phyloP scores from a whole-genome alignment of 2,113 vertebrate genomes.

The Chloropsis hardwickii region DNA sequence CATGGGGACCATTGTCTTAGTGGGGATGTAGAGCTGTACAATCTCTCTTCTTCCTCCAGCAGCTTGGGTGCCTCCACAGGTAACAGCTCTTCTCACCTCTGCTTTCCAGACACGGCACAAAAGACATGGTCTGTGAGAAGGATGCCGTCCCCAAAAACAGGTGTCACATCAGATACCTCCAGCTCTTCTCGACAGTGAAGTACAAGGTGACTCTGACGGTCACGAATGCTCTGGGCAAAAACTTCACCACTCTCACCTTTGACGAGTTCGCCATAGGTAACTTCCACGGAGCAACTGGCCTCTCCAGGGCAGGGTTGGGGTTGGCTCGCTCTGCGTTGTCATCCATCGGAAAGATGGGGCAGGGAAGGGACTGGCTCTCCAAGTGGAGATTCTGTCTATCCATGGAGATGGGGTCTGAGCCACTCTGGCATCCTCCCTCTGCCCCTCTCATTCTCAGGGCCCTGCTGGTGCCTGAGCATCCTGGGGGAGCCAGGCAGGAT shows the following conservation, averaged over 20 bases:
- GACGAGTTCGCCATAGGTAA: constrained; percentile 93
- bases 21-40: not conserved
- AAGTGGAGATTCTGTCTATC: not conserved
- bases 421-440: not conserved
- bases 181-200: constrained; percentile 90
- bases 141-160: constrained; percentile 89
- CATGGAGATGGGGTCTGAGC: not conserved
- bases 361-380: not conserved
- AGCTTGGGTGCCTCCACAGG: not conserved
- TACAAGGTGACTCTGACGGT: constrained; percentile 93
- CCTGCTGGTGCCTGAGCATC: not conserved
- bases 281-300: not conserved
- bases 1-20: accelerated
- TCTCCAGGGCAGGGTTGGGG: not conserved
- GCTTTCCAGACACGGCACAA: constrained; percentile 83
- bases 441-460: not conserved
- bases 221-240: constrained; percentile 87
- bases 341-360: accelerated
- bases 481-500: not conserved
- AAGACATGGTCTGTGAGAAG: constrained; percentile 84
- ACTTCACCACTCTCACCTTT: constrained; percentile 79
- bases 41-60: not conserved
- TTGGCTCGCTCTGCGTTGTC: not conserved
- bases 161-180: constrained; percentile 89
- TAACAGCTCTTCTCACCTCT: not conserved